Base-by-base conservation (phyloP, 2,888 invertebrate species). In the Thyatira batis region DNA sequence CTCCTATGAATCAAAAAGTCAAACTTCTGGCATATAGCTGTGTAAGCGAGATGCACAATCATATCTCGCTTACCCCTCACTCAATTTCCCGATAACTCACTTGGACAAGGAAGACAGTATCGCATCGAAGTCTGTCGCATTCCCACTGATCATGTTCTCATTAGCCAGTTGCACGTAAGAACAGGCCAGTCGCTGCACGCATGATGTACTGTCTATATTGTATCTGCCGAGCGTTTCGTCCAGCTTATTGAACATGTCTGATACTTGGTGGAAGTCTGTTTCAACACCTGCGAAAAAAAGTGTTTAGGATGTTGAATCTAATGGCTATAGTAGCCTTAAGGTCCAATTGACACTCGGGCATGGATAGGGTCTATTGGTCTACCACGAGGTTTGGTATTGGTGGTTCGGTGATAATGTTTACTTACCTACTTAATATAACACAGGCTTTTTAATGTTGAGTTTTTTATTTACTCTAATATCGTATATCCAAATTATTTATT, bases 101-200 rank as follows among this genome's bases (percentile, higher is more conserved):
- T 93, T 94, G 17, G 95, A 92, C 50, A 95, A 67, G 44, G 93
- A 89, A 57, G 94, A 91, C 52, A 95, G 86, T 28, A 95, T 76
- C 52, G 93, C 91, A 72, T 95, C 95, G 54, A 95, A 88, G 54
- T 94, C 94, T 6, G 93, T 94, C 0, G 93, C 93, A 61, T 94
- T 93, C 2, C 95, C 95, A 27, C 85, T 85, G 55, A 93, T 82
- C 74, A 94, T 89, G 71, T 94, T 95, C 61, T 93, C 93, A 63
- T 94, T 94, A 0, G 96, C 95, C 33, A 94, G 93, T 62, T 95
- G 94, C 0, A 96, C 94, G 75, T 96, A 96, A 0, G 94, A 94
- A 70, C 96, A 96, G 25, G 95, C 92, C 4, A 95, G 87, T 8
- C 95, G 90, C 81, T 95, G 95, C 92, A 94, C 93, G 67, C 96